Evolutionary conservation across 2,797 vertebrate genomes (phyloP).

Genomic region (Anniella stebbinsi): DNA sequence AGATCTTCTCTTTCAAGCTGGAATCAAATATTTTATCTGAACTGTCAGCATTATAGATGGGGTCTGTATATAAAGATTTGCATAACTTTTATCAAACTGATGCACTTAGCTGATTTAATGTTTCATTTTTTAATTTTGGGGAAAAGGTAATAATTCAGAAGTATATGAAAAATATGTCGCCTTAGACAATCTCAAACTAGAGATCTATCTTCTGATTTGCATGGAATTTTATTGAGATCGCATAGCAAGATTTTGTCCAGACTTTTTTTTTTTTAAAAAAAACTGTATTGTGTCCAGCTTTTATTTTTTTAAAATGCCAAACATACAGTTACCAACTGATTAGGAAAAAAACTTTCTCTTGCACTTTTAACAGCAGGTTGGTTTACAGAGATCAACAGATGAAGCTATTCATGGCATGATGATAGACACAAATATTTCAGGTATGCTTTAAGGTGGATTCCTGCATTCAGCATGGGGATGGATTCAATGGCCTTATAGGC

Average conservation of each 20-base stretch:
- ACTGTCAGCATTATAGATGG: slow-evolving; percentile 81
- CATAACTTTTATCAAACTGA: slow-evolving; percentile 76
- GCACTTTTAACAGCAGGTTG: not conserved
- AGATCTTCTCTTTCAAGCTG: slow-evolving; percentile 67
- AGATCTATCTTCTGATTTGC: slow-evolving; percentile 39
- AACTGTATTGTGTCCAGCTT: fast-evolving
- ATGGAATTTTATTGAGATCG: slow-evolving; percentile 2
- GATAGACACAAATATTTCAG: no score
- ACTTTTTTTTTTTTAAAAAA: not conserved
- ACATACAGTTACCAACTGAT: not conserved
- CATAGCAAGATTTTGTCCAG: not conserved
- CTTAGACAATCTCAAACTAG: slow-evolving; percentile 47
- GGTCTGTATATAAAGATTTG: slow-evolving; percentile 75
- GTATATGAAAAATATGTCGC: slow-evolving; percentile 63
- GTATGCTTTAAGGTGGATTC: no score
- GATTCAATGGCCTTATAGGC: no score
- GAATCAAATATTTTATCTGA: slow-evolving; percentile 74
- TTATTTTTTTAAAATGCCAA: not conserved
- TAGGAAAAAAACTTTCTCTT: not conserved
- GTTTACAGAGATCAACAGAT: not conserved
- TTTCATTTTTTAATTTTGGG: slow-evolving; percentile 64
- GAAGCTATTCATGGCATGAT: not conserved
- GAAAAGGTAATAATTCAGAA: slow-evolving; percentile 70
- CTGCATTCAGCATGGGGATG: no score
- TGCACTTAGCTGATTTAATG: slow-evolving; percentile 73